Base-by-base conservation (phyloP, 2,797 vertebrate species). In the Orientallactaga sibirica region DNA sequence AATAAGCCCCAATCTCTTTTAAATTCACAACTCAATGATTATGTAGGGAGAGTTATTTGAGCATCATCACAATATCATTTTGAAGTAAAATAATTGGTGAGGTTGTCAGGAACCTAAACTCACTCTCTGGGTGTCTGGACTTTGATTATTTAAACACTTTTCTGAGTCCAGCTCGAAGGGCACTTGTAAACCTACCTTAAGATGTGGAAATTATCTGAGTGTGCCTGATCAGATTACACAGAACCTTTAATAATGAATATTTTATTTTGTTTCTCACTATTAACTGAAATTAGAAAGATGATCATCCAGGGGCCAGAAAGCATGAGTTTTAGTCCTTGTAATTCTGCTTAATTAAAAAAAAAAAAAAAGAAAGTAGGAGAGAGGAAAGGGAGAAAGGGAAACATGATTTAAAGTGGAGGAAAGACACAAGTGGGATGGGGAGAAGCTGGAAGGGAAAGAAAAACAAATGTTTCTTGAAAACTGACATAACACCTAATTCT, bases 1-100 rank as follows among this genome's bases (percentile, higher is more conserved):
- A 70, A 70, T 81, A 68, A 88, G 92, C 64, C 73, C 52, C 55
- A 73, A 73, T 81, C 64, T 73, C 55, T 81, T 86, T 93, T 62
- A 79, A 86, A 48, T 64, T 91, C 84, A 94, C 20, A 74, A 58
- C 68, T 88, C 61, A 86, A 7, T 29, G 80, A 86, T 76, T 92
- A 12, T 86, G 16, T 71, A 76, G 88, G 73, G 41, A 52, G 58
- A 88, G 43, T 83, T 80, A 27, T 70, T 41, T 58, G 41, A 41
- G 62, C 6, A 88, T 43, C 76, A 76, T 37, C 70, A 62, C 33
- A 58, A 11, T 92, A 37, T 73, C 78, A n/a, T 33, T 64, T 93
- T 62, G 55, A 91, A 91, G 79, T 80, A 71, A 88, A 79, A 83
- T 88, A 16, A 79, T 33, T 27, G 5, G 11, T 48, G 18, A 22